Conservation (phyloP, 2,888 invertebrate genomes). For the Cheilosia impressa region DNA sequence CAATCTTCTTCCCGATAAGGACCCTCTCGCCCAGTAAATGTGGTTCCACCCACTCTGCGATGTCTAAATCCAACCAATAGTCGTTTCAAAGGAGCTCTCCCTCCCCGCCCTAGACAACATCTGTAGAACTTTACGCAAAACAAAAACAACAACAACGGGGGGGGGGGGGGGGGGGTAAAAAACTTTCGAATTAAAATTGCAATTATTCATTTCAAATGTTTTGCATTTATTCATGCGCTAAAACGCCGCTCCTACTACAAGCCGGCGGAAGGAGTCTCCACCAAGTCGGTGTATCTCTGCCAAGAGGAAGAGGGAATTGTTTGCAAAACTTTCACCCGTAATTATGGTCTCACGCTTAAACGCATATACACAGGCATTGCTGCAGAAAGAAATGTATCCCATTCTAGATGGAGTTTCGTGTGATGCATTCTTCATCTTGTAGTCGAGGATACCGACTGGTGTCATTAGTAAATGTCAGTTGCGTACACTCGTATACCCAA, state of each 20-base stretch:
- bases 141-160: constrained; percentile 29
- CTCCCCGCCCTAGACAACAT: constrained; percentile 19
- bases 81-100: not conserved
- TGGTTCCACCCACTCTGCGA: constrained; percentile 6
- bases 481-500: constrained; percentile 49
- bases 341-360: constrained; percentile 54
- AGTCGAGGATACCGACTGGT: constrained; percentile 17
- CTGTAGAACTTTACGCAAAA: constrained; percentile 19
- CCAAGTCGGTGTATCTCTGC: constrained; percentile 27
- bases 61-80: constrained; percentile 14
- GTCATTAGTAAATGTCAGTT: constrained; percentile 70
- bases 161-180: constrained; percentile 19
- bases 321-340: constrained; percentile 56
- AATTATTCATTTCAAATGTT: constrained; percentile 69
- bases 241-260: constrained; percentile 27
- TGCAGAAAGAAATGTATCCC: constrained; percentile 23
- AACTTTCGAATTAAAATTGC: constrained; percentile 69
- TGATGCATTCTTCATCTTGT: constrained; percentile 25
- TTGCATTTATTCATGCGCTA: constrained; percentile 70
- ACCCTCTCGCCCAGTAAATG: not conserved
- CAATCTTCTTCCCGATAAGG: constrained; percentile 16
- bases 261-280: not conserved
- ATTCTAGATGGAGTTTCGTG: constrained; percentile 14
- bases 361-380: constrained; percentile 21
- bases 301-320: constrained; percentile 41